Conservation (phyloP, 2,888 invertebrate genomes). For the Geophilus truncorum region DNA sequence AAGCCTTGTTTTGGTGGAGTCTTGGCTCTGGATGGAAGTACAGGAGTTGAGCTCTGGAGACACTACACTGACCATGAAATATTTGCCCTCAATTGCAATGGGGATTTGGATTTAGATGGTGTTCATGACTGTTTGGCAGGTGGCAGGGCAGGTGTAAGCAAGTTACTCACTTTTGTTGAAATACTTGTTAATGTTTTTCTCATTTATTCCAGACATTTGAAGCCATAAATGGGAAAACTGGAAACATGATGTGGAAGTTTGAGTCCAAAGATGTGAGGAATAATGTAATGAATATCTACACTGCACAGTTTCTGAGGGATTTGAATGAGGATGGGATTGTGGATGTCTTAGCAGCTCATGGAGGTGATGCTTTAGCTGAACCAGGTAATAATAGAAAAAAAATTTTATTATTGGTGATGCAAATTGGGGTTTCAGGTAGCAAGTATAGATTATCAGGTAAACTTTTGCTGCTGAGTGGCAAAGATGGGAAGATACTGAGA, state of each 20-base stretch:
- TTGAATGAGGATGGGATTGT: constrained; percentile 63
- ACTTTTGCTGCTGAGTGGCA: constrained; percentile 65
- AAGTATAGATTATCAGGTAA: constrained; percentile 56
- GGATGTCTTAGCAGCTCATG: constrained; percentile 66
- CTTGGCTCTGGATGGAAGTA: constrained; percentile 66
- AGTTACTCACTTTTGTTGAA: neutral
- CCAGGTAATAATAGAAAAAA: too few species aligned
- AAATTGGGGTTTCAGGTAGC: constrained; percentile 44
- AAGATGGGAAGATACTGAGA: constrained; percentile 60
- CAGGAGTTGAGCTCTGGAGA: constrained; percentile 67
- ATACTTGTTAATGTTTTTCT: neutral
- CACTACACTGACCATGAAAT: constrained; percentile 67
- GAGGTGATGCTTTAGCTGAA: constrained; percentile 52
- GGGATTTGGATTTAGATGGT: constrained; percentile 65
- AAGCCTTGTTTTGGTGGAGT: constrained; percentile 68
- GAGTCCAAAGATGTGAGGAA: constrained; percentile 49
- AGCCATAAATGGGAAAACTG: constrained; percentile 63
- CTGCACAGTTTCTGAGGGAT: constrained; percentile 65
- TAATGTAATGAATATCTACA: constrained; percentile 57
- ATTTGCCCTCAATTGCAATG: constrained; percentile 65
- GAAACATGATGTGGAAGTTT: constrained; percentile 62
- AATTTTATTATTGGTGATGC: too few species aligned
- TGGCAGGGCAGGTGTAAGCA: constrained; percentile 64
- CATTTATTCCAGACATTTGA: constrained; percentile 49
- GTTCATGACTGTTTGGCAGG: constrained; percentile 66